Base-by-base conservation (phyloP, 2,797 vertebrate species). In the Sebastes steindachneri region DNA sequence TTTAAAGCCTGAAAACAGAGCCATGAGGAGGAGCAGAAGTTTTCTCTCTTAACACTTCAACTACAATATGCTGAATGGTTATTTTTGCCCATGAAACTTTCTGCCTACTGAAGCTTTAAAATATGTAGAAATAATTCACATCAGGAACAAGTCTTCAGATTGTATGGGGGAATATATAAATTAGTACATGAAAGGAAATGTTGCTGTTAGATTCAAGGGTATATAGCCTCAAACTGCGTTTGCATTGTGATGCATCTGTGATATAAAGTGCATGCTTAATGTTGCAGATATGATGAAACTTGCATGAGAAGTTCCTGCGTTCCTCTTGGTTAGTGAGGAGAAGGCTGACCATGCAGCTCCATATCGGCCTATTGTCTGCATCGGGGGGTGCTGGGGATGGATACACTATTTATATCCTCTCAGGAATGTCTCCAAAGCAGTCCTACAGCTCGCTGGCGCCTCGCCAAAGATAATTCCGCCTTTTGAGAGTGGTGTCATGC, bases 351-450 rank as follows among this genome's bases (percentile, higher is more conserved):
- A 48, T 48, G 41, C 17, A 63, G 67, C 74, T 85, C 69, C 15
- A 31, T 37, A 73, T 81, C 74, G 59, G 66, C 35, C 85, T 79
- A 92, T 91, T 95, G 93, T 94, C 87, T 92, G 70, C 76, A 87
- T 12, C 41, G 14, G 68, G 82, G 58, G 80, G 80, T 72, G 71
- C 60, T 66, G 85, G 26, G 82, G 85, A 81, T 86, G 88, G 89
- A 89, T 84, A 88, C 68, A 87, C 92, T 95, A 95, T 96, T 94
- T 95, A 90, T 95, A 95, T 86, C 90, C 80, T 84, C 73, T 76
- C 31, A 88, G 90, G 93, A 94, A 95, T 94, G 93, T 94, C 91
- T 93, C 91, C 92, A 91, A 90, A 92, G 89, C 71, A n/a, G 84
- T 89, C 73, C 76, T 83, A 59, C 82, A 12, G 87, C 85, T 87